Evolutionary conservation across 2,797 vertebrate genomes (phyloP).

Genomic region (Nannoperca obscura): DNA sequence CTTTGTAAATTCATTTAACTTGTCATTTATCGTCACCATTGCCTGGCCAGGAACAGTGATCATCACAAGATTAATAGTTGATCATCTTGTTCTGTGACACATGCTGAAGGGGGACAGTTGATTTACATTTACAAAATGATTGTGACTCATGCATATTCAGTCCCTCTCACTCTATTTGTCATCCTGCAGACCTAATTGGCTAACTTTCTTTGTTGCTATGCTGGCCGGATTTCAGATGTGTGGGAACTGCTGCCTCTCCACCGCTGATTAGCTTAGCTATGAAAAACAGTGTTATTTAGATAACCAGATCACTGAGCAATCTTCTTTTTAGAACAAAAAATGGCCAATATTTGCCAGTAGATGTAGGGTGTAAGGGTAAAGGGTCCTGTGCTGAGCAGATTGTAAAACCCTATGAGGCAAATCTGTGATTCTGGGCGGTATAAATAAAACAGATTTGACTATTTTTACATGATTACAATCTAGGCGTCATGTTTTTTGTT

Average conservation of each 20-base stretch:
- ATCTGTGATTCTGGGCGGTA: not conserved
- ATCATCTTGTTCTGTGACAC: conserved; percentile 55
- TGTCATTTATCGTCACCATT: conserved; percentile 24
- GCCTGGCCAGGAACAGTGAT: conserved; percentile 25
- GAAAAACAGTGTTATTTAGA: conserved; percentile 65
- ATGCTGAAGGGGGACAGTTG: conserved; percentile 23
- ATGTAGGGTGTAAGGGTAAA: conserved; percentile 3
- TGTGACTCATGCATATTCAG: conserved; percentile 72
- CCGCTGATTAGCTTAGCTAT: conserved; percentile 50
- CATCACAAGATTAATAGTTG: conserved; percentile 39
- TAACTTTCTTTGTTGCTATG: conserved; percentile 83
- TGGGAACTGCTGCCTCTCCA: conserved; percentile 60
- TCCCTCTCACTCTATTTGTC: conserved; percentile 65
- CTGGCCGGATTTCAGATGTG: conserved; percentile 72
- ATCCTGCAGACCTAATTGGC: conserved; percentile 74
- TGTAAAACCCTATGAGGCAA: not conserved
- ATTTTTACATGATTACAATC: conserved; percentile 19
- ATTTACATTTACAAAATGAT: conserved; percentile 58
- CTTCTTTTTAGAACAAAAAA: not conserved
- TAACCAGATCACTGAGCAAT: conserved; percentile 35
- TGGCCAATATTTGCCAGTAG: conserved; percentile 20
- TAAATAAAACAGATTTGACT: conserved; percentile 11
- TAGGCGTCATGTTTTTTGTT: conserved; percentile 32
- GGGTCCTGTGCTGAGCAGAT: not conserved
- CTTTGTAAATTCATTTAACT: conserved; percentile 5